phyloP scores from a whole-genome alignment of 2,113 vertebrate genomes.

The Callithrix jacchus region DNA sequence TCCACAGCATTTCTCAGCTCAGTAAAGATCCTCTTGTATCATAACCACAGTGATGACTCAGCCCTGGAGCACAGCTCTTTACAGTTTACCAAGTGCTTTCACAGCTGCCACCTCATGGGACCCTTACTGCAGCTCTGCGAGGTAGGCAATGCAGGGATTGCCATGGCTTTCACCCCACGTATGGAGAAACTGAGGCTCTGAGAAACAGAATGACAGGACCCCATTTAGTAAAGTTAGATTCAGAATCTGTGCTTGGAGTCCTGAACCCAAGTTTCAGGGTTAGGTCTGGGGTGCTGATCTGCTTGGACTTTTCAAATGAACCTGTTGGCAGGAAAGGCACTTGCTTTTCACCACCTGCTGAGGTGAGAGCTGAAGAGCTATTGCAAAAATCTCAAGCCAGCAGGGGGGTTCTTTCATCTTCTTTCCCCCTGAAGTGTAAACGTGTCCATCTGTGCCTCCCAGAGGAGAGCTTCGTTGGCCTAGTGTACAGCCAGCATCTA shows the following conservation, averaged over 20 bases:
- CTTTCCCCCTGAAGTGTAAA: slow-evolving; percentile 3
- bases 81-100: slow-evolving; percentile 53
- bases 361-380: slow-evolving; percentile 23
- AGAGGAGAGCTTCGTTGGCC: slow-evolving; percentile 3
- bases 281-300: not conserved
- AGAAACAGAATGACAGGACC: not conserved
- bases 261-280: not conserved
- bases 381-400: not conserved
- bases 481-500: not conserved
- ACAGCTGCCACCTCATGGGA: slow-evolving; percentile 37
- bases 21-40: slow-evolving; percentile 36
- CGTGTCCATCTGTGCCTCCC: not conserved
- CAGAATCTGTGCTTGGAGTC: not conserved
- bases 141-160: not conserved
- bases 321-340: not conserved
- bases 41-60: slow-evolving; percentile 54
- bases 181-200: not conserved
- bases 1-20: not conserved
- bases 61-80: slow-evolving; percentile 33
- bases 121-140: not conserved
- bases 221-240: not conserved
- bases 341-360: slow-evolving; percentile 22
- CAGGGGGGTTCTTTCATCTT: slow-evolving; percentile 11
- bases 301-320: slow-evolving; percentile 6
- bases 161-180: not conserved